phyloP scores from a whole-genome alignment of 2,113 vertebrate genomes.

The Corythoichthys haematopterus region DNA sequence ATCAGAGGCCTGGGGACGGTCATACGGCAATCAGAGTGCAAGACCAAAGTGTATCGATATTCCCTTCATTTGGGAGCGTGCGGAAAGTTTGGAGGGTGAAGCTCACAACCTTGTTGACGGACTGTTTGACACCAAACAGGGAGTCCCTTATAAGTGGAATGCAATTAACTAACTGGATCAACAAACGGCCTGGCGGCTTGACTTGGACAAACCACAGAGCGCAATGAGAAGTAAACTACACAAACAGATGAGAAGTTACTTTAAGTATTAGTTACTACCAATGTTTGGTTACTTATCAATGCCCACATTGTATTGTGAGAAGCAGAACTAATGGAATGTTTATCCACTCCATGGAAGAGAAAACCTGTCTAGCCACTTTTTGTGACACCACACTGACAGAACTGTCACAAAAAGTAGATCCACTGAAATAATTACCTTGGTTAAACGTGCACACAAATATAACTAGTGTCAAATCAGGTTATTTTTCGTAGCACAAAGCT shows the following conservation, averaged over 20 bases:
- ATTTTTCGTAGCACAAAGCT: background rate
- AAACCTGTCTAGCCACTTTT: background rate
- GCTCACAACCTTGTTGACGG: background rate
- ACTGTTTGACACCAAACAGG: slow-evolving; percentile 8
- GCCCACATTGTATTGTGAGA: background rate
- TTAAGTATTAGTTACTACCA: too few species aligned
- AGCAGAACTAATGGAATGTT: background rate
- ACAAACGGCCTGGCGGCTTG: slow-evolving; percentile 16
- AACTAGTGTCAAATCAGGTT: background rate
- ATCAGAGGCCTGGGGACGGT: slow-evolving; percentile 56
- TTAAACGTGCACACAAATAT: background rate
- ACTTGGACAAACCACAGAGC: background rate
- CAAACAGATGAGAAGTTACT: background rate
- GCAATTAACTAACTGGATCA: slow-evolving; percentile 16
- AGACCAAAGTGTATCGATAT: slow-evolving; percentile 33
- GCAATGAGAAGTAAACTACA: background rate
- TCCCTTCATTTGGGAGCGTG: slow-evolving; percentile 2
- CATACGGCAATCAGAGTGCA: slow-evolving; percentile 38
- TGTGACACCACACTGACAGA: background rate
- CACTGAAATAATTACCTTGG: too few species aligned
- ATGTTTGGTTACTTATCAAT: background rate
- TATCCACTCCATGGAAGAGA: background rate
- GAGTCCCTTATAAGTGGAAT: slow-evolving; percentile 15
- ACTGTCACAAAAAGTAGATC: background rate
- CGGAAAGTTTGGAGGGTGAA: background rate